phyloP scores from a whole-genome alignment of 2,888 invertebrate genomes.

The Acanthacorydalis orientalis region DNA sequence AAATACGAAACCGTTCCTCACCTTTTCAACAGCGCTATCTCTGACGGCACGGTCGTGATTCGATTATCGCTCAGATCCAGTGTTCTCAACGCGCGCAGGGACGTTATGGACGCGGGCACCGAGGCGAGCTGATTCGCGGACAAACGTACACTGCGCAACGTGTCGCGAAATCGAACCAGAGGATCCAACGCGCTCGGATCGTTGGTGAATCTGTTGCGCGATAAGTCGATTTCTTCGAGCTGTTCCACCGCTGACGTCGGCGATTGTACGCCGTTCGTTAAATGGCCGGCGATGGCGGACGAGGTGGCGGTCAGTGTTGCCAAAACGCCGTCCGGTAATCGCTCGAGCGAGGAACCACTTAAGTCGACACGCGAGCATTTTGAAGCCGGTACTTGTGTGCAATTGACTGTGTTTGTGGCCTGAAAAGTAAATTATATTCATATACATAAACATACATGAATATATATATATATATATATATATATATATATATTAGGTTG shows the following conservation, averaged over 20 bases:
- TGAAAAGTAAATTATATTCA: no score
- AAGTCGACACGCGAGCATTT: background rate
- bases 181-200: constrained; percentile 12
- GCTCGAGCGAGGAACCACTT: constrained; percentile 5
- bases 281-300: background rate
- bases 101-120: constrained; percentile 41
- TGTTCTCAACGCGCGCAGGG: constrained; percentile 39
- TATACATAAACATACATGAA: no score
- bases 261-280: background rate
- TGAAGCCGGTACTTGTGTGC: no score
- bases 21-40: constrained; percentile 39
- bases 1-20: constrained; percentile 22
- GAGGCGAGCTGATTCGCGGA: constrained; percentile 37
- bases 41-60: constrained; percentile 42
- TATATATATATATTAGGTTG: no score
- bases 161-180: constrained; percentile 7
- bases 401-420: no score
- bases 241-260: background rate
- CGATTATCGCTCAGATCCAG: constrained; percentile 54
- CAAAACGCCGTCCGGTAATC: constrained; percentile 6
- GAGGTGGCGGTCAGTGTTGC: constrained; percentile 6
- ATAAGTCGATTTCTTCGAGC: constrained; percentile 22
- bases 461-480: no score
- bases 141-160: constrained; percentile 25
- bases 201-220: constrained; percentile 20